Base-by-base conservation (phyloP, 2,888 invertebrate species). In the Notocelia uddmanniana region DNA sequence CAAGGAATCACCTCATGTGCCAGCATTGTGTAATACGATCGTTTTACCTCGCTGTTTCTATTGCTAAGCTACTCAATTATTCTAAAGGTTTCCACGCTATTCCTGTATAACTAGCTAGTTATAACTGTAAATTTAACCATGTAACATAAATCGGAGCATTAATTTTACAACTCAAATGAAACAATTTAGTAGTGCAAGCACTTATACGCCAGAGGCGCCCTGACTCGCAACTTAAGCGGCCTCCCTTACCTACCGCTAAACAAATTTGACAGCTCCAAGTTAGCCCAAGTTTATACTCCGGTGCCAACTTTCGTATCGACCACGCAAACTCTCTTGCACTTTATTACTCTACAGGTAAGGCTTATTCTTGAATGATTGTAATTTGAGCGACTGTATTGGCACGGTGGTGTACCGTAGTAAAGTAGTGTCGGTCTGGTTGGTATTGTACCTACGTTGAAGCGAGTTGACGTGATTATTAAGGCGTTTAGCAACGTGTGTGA, bases 251-350 rank as follows among this genome's bases (percentile, higher is more conserved):
- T 84, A 89, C 92, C 92, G 88, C 93, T 93, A 91, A 92, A 92
- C 93, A 93, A 93, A 93, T 93, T 92, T 93, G 93, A 93, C 93
- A 92, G 93, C 92, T 90, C 85, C 82, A 91, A 92, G 87, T 93
- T 92, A 89, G 88, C 83, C 85, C 83, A 91, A 92, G 90, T 92
- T 92, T 87, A 86, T 85, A 87, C 85, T 88, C 85, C 86, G 81
- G 83, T 82, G 81, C 80, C 81, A 88, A 85, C 73, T 81, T 89
- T 77, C 69, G 72, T 74, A 74, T 76, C 67, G 41, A 58, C 68
- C 37, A 63, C 48, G 37, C 69, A 75, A 78, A 67, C 21, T 41
- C 41, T 5, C 21, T 8, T 55, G 63, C 21, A 41, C 72, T 77
- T 78, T 84, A 80, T 60, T 0, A 31, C 0, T 5, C 8, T 31